Evolutionary conservation across 2,797 vertebrate species (phyloP).

Genomic region (Sebastes itinus): DNA sequence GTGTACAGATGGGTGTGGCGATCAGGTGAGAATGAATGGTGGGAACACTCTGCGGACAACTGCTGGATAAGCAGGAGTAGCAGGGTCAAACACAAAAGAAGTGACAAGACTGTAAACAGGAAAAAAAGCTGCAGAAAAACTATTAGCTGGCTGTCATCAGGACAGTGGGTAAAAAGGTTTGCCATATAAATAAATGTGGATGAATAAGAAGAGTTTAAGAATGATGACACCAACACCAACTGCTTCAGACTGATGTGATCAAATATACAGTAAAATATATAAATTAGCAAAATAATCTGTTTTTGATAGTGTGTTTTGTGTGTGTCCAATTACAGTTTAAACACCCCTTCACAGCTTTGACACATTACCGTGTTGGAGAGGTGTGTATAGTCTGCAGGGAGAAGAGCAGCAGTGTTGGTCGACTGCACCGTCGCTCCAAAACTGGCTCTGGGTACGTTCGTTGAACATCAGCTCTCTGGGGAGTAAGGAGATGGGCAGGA

Average conservation of each 20-base stretch:
- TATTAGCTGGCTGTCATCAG: background rate
- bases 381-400: background rate
- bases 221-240: background rate
- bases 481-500: slow-evolving; percentile 1
- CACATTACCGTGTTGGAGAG: background rate
- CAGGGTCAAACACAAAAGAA: background rate
- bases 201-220: background rate
- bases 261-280: background rate
- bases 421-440: slow-evolving; percentile 10
- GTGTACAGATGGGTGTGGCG: background rate
- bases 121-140: background rate
- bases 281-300: background rate
- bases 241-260: background rate
- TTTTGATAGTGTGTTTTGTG: background rate
- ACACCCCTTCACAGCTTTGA: background rate
- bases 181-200: background rate
- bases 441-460: background rate
- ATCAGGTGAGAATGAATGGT: background rate
- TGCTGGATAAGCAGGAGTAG: background rate
- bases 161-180: background rate
- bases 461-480: slow-evolving; percentile 2
- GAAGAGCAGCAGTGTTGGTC: background rate
- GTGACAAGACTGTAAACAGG: background rate
- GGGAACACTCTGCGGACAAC: background rate
- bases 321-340: background rate